These are phyloP conservation scores for Druon quercuslanigerum DNA, from an alignment of 1,140 invertebrate species.

Conservation along the genomic window DNA sequence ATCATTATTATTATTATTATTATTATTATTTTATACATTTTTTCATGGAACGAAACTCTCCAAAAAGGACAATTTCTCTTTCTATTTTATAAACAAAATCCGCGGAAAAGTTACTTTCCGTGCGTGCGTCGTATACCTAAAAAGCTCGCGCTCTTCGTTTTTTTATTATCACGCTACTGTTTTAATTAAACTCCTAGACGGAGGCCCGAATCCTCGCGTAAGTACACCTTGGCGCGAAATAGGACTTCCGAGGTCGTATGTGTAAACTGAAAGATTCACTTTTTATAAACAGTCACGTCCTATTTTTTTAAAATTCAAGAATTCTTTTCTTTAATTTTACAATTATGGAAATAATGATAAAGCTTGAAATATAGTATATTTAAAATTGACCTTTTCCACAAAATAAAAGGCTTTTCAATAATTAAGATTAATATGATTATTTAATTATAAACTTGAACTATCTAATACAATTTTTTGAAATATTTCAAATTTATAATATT, in stretches of 20 bases:
- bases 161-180: conserved; percentile 24
- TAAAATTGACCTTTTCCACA: too few species aligned
- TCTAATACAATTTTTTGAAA: too few species aligned
- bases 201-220: conserved; percentile 25
- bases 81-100: background rate
- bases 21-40: background rate
- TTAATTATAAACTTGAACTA: too few species aligned
- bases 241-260: conserved; percentile 12
- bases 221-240: conserved; percentile 6
- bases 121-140: conserved; percentile 27
- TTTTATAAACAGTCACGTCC: conserved; percentile 8
- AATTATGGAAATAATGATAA: background rate
- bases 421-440: too few species aligned
- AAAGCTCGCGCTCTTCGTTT: conserved; percentile 25
- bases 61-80: background rate
- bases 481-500: too few species aligned
- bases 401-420: too few species aligned
- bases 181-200: conserved; percentile 25
- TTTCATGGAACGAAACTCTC: background rate
- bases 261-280: conserved; percentile 15
- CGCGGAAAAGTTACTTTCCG: conserved; percentile 6
- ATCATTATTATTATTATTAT: background rate
- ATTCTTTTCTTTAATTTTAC: background rate
- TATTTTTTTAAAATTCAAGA: background rate
- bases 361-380: too few species aligned